Evolutionary conservation across 1,140 invertebrate genomes (phyloP), one percentile per base, ranked within the genome.

Genomic region (Thrips palmi): DNA sequence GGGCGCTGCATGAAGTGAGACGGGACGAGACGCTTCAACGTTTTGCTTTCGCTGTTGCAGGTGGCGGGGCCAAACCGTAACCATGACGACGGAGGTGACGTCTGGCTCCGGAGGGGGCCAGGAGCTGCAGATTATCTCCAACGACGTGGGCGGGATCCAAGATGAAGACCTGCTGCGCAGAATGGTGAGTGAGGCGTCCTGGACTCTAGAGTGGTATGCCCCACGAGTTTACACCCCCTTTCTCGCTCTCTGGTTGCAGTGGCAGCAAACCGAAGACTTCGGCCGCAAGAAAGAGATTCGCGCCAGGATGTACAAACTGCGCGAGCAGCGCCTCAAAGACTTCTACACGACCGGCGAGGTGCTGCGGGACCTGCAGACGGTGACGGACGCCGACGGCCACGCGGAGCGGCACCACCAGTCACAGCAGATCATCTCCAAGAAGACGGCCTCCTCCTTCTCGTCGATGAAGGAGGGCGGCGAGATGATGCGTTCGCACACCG

Each of bases 221-320:
- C 14, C 28, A 20, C 28, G 6, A 21, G 6, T 33, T 10, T 4
- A 34, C 5, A 8, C 4, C 27, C n/a, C 5, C 14, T 40, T 33
- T 34, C 23, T 23, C 18, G 22, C n/a, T 32, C 18, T 15, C 27
- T 40, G 27, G 37, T 46, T 50, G 38, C 64, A 87, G 82, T 83
- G 83, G 75, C 75, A 79, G 57, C 71, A 78, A 51, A 77, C 82
- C 11, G 77, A 85, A 49, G 80, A 87, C 56, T 83, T 82, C 56
- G 74, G 77, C 21, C 69, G 72, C 34, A 78, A 84, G 54, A 82
- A 82, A 53, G 78, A 83, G 55, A 88, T 89, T 47, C 67, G 84
- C 29, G 65, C 75, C 14, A 70, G 84, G 52, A 78, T 83, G 69
- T 83, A 79, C 51, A 74, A 75, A 45, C 62, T 88, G 46, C 67